These are phyloP conservation scores for Micromesistius poutassou DNA, from an alignment of 2,797 vertebrate genomes.

Conservation along the genomic window DNA sequence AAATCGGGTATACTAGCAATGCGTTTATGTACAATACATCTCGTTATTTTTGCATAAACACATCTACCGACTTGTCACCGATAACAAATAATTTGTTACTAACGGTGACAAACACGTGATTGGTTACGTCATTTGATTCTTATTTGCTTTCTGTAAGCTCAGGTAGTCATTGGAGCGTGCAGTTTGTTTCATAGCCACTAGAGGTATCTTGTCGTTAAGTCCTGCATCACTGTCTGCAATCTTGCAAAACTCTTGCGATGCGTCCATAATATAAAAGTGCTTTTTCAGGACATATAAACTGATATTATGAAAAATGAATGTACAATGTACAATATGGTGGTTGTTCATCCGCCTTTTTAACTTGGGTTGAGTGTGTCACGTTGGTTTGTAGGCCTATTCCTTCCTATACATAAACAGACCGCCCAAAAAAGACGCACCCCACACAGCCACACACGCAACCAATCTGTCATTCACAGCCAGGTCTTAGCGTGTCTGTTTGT, in stretches of 20 bases:
- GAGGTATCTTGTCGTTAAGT: constrained; percentile 38
- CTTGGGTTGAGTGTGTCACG: constrained; percentile 42
- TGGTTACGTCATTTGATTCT: not conserved
- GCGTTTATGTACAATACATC: not conserved
- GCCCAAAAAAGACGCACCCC: constrained; percentile 70
- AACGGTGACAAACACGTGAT: not conserved
- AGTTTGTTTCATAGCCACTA: constrained; percentile 29
- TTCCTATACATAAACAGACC: constrained; percentile 67
- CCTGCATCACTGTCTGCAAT: not conserved
- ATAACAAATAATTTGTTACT: too few relatives aligned
- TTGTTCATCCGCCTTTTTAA: not conserved
- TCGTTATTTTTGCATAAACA: not conserved
- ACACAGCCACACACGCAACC: constrained; percentile 15
- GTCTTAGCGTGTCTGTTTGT: constrained; percentile 60
- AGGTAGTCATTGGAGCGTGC: constrained; percentile 15
- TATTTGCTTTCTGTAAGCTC: constrained; percentile 2
- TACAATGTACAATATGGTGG: not conserved
- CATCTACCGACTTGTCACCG: too few relatives aligned
- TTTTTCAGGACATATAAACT: not conserved
- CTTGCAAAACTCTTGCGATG: not conserved
- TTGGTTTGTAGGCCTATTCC: constrained; percentile 49
- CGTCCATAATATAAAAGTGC: not conserved
- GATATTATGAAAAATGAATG: not conserved
- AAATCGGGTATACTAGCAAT: not conserved
- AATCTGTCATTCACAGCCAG: constrained; percentile 34